Evolutionary conservation across 2,797 vertebrate species (phyloP).

Genomic region (Trichosurus vulpecula): DNA sequence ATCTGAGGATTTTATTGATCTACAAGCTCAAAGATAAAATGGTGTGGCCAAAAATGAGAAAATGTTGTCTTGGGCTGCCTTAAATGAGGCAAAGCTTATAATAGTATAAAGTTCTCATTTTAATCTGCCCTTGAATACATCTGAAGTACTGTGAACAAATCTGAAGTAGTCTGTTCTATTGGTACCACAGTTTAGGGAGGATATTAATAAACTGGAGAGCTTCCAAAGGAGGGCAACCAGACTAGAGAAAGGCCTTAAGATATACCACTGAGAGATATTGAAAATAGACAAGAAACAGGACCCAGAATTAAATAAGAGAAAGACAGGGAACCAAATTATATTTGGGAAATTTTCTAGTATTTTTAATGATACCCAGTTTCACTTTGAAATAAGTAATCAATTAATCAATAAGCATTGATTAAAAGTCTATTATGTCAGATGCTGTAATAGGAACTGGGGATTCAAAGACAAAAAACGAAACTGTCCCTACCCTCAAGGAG

Average conservation of each 20-base stretch:
- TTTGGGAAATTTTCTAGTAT: neutral
- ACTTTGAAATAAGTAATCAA: neutral
- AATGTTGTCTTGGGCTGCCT: neutral
- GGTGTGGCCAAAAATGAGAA: neutral
- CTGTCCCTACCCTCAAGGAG: neutral
- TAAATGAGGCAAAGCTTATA: neutral
- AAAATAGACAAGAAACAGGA: neutral
- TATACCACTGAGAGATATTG: neutral
- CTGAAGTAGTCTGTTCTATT: neutral
- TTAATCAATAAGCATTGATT: neutral
- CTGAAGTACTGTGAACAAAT: neutral
- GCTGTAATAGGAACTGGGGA: neutral
- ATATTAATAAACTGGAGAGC: neutral
- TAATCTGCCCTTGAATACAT: neutral
- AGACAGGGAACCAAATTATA: neutral
- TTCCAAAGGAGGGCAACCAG: neutral
- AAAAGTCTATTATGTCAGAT: neutral
- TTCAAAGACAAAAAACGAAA: neutral
- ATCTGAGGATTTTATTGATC: neutral
- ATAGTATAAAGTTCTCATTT: neutral
- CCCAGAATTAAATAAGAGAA: neutral
- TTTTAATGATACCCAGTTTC: neutral
- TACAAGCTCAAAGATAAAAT: neutral
- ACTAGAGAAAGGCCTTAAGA: neutral
- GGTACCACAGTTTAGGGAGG: neutral